Conservation (phyloP, 2,113 vertebrate species). For the Pelvicachromis taeniatus region DNA sequence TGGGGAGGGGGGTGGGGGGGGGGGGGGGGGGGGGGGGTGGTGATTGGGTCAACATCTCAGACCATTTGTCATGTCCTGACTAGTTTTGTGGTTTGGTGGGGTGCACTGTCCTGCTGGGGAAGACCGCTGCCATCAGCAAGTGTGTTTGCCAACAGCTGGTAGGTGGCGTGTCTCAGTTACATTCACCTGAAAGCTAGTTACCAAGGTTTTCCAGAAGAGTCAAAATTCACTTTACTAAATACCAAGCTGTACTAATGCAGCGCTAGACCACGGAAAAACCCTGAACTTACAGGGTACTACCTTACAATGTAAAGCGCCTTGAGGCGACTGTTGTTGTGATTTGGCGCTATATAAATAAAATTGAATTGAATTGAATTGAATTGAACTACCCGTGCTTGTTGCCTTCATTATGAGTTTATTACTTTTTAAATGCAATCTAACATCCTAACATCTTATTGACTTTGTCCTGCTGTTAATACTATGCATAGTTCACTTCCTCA, state of each 20-base stretch:
- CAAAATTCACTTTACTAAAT: not conserved
- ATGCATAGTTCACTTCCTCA: not conserved
- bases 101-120: not conserved
- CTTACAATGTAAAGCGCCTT: too few relatives aligned
- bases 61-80: not conserved
- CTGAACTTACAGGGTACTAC: too few relatives aligned
- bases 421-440: not conserved
- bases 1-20: too few relatives aligned
- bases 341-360: too few relatives aligned
- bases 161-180: not conserved
- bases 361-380: too few relatives aligned
- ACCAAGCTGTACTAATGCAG: rapidly evolving
- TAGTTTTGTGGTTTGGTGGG: not conserved
- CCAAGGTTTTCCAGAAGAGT: not conserved
- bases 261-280: not conserved
- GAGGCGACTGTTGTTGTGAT: too few relatives aligned
- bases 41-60: rapidly evolving
- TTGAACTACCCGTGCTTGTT: not conserved
- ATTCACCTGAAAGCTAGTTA: not conserved
- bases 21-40: not conserved
- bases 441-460: rapidly evolving
- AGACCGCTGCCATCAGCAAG: not conserved
- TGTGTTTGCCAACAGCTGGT: rapidly evolving
- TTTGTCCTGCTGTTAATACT: not conserved
- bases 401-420: not conserved